Conservation (phyloP, 2,888 invertebrate species). For the Horisme vitalbata region DNA sequence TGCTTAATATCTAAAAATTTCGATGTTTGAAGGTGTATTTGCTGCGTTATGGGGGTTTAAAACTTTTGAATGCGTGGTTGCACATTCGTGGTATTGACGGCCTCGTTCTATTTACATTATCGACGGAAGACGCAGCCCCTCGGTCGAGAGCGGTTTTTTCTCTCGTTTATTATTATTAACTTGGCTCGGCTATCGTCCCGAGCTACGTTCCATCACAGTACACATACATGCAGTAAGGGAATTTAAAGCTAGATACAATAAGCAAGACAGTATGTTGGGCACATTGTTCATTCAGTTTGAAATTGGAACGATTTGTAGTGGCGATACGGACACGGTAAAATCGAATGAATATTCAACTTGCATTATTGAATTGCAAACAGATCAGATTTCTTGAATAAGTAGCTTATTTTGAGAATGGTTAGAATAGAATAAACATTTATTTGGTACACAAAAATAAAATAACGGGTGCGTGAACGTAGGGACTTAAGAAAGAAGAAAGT, state of each 20-base stretch:
- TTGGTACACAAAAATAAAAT: too few relatives aligned
- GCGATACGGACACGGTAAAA: conserved; percentile 8
- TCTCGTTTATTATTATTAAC: conserved; percentile 78
- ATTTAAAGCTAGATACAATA: conserved; percentile 8
- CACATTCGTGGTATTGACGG: conserved; percentile 53
- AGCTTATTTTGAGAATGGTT: background rate
- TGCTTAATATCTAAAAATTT: conserved; percentile 24
- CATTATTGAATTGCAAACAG: conserved; percentile 15
- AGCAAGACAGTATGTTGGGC: too few relatives aligned
- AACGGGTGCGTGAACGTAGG: too few relatives aligned
- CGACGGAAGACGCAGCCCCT: conserved; percentile 73
- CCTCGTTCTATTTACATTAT: conserved; percentile 63
- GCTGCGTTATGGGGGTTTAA: conserved; percentile 33
- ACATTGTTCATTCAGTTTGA: too few relatives aligned
- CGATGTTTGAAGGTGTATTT: conserved; percentile 9
- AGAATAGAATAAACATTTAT: background rate
- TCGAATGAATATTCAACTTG: conserved; percentile 18
- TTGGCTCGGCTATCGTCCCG: conserved; percentile 52
- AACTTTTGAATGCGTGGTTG: conserved; percentile 33
- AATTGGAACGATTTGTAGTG: conserved; percentile 3
- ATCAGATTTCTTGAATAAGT: background rate
- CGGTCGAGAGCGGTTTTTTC: conserved; percentile 69
- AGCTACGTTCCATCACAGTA: conserved; percentile 32
- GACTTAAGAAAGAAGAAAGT: background rate
- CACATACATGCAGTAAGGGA: conserved; percentile 19